phyloP scores from a whole-genome alignment of 2,888 invertebrate species.

The Morpho achilles region DNA sequence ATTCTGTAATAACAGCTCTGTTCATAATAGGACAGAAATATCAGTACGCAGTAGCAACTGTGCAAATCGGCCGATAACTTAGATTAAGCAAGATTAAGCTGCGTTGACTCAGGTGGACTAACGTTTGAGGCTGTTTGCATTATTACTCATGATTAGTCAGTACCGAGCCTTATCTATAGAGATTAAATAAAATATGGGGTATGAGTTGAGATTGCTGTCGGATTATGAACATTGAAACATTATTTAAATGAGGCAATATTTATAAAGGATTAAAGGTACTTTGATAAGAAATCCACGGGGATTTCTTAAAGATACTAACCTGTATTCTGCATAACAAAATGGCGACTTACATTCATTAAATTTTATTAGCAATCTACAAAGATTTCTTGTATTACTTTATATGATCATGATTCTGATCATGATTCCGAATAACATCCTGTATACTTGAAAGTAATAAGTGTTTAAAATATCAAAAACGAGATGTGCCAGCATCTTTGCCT shows the following conservation, averaged over 20 bases:
- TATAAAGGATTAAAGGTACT: not conserved
- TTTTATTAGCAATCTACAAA: too few species aligned
- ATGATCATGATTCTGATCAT: too few species aligned
- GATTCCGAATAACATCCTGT: too few species aligned
- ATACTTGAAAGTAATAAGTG: too few species aligned
- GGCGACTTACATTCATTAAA: too few species aligned
- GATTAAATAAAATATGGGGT: slow-evolving; percentile 9
- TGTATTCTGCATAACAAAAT: too few species aligned
- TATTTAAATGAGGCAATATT: not conserved
- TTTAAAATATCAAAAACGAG: too few species aligned
- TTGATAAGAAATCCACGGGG: too few species aligned
- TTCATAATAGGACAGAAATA: slow-evolving; percentile 5
- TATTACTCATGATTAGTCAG: slow-evolving; percentile 20
- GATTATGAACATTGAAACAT: slow-evolving; percentile 6
- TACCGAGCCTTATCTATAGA: slow-evolving; percentile 13
- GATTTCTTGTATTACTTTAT: too few species aligned
- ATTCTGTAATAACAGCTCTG: not conserved
- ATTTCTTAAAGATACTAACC: too few species aligned
- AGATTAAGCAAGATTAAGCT: slow-evolving; percentile 19
- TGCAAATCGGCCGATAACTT: slow-evolving; percentile 19
- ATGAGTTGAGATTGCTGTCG: slow-evolving; percentile 8
- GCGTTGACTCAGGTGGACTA: slow-evolving; percentile 20
- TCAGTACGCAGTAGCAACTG: slow-evolving; percentile 8
- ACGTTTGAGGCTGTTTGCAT: slow-evolving; percentile 19
- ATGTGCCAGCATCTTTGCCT: too few species aligned